Conservation (phyloP, 2,888 invertebrate species). For the Lepidonotus clava region DNA sequence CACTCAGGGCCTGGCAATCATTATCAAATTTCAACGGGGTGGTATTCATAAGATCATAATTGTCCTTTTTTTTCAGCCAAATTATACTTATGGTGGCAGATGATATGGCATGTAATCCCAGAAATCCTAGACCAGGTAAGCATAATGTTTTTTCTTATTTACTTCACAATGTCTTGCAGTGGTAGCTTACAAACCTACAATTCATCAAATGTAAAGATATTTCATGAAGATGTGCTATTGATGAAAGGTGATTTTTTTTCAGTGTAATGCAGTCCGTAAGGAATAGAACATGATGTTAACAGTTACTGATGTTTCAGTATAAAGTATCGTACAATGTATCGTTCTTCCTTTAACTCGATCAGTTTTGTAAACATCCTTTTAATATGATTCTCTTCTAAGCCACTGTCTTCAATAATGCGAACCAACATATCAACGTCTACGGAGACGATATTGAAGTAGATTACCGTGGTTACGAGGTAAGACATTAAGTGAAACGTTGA, state of each 20-base stretch:
- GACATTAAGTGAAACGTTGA: background rate
- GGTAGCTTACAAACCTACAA: no score
- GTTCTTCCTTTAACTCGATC: background rate
- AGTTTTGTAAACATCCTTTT: no score
- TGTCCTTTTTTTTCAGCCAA: slow-evolving; percentile 83
- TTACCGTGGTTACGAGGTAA: slow-evolving; percentile 89
- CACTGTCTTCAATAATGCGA: slow-evolving; percentile 98
- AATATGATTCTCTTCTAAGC: slow-evolving; percentile 84
- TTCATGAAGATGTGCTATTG: no score
- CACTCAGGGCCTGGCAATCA: no score
- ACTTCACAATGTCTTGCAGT: no score
- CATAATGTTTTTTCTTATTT: background rate
- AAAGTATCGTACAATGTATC: no score
- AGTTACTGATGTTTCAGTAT: background rate
- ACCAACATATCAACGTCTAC: slow-evolving; percentile 98
- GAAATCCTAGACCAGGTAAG: slow-evolving; percentile 93
- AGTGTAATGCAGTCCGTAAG: no score
- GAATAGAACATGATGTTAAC: no score
- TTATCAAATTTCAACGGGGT: no score
- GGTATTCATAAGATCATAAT: slow-evolving; percentile 44
- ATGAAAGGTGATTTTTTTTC: background rate
- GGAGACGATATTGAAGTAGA: slow-evolving; percentile 99
- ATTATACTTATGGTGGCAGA: slow-evolving; percentile 99
- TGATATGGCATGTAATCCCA: slow-evolving; percentile 99
- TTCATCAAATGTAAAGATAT: no score